These are phyloP conservation scores for Camelus bactrianus DNA, from an alignment of 2,113 vertebrate species.

Conservation along the genomic window DNA sequence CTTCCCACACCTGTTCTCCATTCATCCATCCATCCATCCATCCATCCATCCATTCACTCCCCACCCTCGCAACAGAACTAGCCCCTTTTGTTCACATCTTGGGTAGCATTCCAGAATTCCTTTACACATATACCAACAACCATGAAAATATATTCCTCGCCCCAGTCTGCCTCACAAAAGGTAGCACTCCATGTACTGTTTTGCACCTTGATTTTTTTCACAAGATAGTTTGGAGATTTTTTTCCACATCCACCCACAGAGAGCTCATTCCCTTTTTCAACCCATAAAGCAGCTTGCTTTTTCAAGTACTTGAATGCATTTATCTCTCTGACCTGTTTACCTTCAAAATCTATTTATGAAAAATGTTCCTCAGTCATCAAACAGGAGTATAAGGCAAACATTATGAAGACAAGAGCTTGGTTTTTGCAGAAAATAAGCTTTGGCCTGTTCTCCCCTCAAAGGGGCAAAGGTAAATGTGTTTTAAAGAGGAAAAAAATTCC, in stretches of 20 bases:
- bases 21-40: background rate
- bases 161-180: background rate
- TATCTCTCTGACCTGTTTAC: background rate
- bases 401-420: background rate
- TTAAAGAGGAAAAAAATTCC: background rate
- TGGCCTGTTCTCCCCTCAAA: background rate
- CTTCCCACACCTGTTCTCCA: background rate
- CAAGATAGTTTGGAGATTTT: background rate
- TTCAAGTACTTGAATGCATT: background rate
- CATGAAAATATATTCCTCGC: background rate
- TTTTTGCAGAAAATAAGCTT: constrained; percentile 12
- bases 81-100: background rate
- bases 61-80: background rate
- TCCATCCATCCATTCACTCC: background rate
- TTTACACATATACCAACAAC: background rate
- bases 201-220: background rate
- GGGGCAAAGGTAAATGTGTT: background rate
- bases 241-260: background rate
- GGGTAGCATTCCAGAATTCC: background rate
- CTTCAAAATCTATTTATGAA: constrained; percentile 31
- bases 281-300: background rate
- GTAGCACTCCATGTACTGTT: background rate
- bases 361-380: constrained; percentile 26
- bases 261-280: background rate
- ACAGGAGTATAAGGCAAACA: constrained; percentile 1